Base-by-base conservation (phyloP, 2,113 vertebrate species). In the Sciurus niger region DNA sequence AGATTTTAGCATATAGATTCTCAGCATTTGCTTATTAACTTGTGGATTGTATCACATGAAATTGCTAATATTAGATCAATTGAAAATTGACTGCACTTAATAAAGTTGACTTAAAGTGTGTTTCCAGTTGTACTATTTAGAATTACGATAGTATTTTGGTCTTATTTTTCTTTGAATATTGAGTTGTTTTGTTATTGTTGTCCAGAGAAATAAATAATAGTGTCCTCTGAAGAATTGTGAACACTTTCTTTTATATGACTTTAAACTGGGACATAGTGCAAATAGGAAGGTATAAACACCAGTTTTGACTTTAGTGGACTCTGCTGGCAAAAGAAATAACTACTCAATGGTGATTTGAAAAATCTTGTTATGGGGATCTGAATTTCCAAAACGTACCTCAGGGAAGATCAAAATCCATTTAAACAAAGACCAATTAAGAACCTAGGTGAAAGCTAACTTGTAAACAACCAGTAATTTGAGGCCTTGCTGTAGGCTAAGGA, bases 31-130 rank as follows among this genome's bases (percentile, higher is more conserved):
- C 92, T 97, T 73, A 89, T 94, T 89, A 72, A 65, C 63, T 80
- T 94, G 73, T 93, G 32, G 51, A 89, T 73, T 96, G 84, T 95
- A 80, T 79, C 95, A 84, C 65, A 72, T 96, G 86, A 89, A 95
- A 95, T 84, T 96, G 96, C 96, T 96, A 76, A 58, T 67, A 30
- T 76, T 70, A 65, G 48, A 79, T 94, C 43, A 80, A 40, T 79
- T 95, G 89, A 84, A 96, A 96, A 94, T 87, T 89, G 40, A 90
- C 40, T 72, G 20, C 13, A 94, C 2, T 95, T 93, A 82, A 67
- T 78, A 90, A 93, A 91, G 14, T 77, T 94, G 86, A 34, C 22
- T n/a, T 90, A 80, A 82, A 67, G 46, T 77, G 17, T 82, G 53
- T 84, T 95, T 95, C 77, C 85, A 77, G 46, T 90, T 93, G 22